Evolutionary conservation across 2,113 vertebrate species (phyloP).

Genomic region (Lathamus discolor): DNA sequence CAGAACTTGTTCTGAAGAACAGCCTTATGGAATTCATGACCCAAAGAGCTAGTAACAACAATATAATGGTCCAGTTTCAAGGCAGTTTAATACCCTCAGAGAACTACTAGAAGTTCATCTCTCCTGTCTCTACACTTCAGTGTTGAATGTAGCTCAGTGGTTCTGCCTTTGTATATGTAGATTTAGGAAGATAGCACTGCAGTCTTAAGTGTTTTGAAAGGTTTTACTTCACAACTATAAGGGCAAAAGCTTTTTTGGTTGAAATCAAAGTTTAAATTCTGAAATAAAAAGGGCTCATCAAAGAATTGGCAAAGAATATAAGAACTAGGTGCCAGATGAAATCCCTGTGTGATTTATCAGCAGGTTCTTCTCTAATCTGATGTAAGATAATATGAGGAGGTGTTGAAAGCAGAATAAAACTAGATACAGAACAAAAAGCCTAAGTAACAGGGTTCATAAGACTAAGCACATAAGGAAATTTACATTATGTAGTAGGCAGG

Average conservation of each 20-base stretch:
- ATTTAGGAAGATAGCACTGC: neutral
- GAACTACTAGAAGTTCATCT: neutral
- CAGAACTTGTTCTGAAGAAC: neutral
- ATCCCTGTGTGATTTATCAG: conserved; percentile 43
- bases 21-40: neutral
- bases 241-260: conserved; percentile 4
- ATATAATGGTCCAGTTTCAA: neutral
- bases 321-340: conserved; percentile 31
- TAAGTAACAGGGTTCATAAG: conserved; percentile 15
- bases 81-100: neutral
- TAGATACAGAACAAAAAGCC: conserved; percentile 51
- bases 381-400: conserved; percentile 46
- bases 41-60: neutral
- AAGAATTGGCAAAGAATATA: conserved; percentile 44
- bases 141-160: neutral
- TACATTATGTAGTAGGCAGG: neutral
- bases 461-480: conserved; percentile 12
- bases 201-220: conserved; percentile 1
- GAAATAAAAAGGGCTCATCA: conserved; percentile 23
- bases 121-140: neutral
- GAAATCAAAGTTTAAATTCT: conserved; percentile 47
- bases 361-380: conserved; percentile 42
- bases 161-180: neutral
- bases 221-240: conserved; percentile 3
- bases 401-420: conserved; percentile 52